Evolutionary conservation across 2,113 vertebrate genomes (phyloP), one percentile per base, ranked within the genome.

Genomic region (Lepus europaeus): DNA sequence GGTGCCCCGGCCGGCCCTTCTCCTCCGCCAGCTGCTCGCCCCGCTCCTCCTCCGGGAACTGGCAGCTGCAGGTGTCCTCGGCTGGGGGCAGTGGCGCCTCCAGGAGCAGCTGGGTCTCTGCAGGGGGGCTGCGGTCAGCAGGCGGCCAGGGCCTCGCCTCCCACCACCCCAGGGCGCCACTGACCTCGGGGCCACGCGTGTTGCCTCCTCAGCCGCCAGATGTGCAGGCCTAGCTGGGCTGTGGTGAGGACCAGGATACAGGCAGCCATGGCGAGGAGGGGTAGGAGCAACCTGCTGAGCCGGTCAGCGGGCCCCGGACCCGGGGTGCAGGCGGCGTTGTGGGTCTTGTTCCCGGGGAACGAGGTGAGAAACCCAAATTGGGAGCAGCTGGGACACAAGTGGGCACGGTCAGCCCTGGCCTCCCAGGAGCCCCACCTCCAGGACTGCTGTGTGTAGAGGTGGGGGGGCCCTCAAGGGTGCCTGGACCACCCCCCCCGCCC

Each of bases 1-100:
- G 89, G 29, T 79, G 73, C 5, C 86, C 56, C 27, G 13, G 61
- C 8, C 0, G 87, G 33, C 33, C 9, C 9, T 98, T 98, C 12
- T 97, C 98, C 45, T 97, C 96, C 0, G 33, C 8, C 7, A 59
- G 39, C 27, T 45, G 97, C 31, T 91, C 98, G 0, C 98, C 98
- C 0, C 94, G 95, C 49, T 99, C 98, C 36, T 98, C 98, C 82
- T 99, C 98, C 0, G 98, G 98, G 91, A 98, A 98, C n/a, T 97
- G 98, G 95, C 97, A 98, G 97, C 98, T 98, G 89, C 45, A 87
- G 20, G 96, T 53, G 0, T 98, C 98, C 22, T 98, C 0, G 0
- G 86, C 13, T 1, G 79, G 23, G 2, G 63, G 27, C 8, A 61
- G 66, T 0, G 5, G 69, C 0, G 72, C 89, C 80, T 94, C 89